phyloP scores from a whole-genome alignment of 1,140 invertebrate species.

The Telenomus remus region DNA sequence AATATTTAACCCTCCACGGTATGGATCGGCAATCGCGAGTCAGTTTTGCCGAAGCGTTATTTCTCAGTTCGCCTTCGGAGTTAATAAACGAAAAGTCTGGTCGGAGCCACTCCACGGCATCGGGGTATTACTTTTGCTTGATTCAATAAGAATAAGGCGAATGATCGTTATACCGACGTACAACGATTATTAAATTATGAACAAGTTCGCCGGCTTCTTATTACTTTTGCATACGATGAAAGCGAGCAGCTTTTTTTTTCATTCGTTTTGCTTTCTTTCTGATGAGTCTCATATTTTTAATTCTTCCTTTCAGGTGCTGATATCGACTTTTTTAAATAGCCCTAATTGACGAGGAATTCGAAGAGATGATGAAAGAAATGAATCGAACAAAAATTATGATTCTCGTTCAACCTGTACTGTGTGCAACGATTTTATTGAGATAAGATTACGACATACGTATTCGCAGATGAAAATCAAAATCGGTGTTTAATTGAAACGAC shows the following conservation, averaged over 20 bases:
- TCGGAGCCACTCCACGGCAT: slow-evolving; percentile 33
- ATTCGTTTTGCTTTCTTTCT: background rate
- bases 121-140: slow-evolving; percentile 50
- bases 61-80: slow-evolving; percentile 43
- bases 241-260: slow-evolving; percentile 17
- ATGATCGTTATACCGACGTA: slow-evolving; percentile 37
- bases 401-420: too few species aligned
- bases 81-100: slow-evolving; percentile 55
- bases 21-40: slow-evolving; percentile 48
- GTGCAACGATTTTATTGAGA: too few species aligned
- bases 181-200: slow-evolving; percentile 56
- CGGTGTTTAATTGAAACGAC: too few species aligned
- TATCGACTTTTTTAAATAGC: background rate
- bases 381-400: too few species aligned
- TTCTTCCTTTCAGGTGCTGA: background rate
- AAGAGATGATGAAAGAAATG: too few species aligned
- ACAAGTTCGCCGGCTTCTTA: slow-evolving; percentile 29
- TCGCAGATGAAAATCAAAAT: too few species aligned
- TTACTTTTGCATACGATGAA: slow-evolving; percentile 39
- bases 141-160: slow-evolving; percentile 55
- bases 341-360: too few species aligned
- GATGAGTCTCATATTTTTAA: background rate
- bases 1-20: slow-evolving; percentile 55
- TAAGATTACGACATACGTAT: too few species aligned
- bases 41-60: slow-evolving; percentile 44